Evolutionary conservation across 2,888 invertebrate genomes (phyloP).

Genomic region (Pandemis corylana): DNA sequence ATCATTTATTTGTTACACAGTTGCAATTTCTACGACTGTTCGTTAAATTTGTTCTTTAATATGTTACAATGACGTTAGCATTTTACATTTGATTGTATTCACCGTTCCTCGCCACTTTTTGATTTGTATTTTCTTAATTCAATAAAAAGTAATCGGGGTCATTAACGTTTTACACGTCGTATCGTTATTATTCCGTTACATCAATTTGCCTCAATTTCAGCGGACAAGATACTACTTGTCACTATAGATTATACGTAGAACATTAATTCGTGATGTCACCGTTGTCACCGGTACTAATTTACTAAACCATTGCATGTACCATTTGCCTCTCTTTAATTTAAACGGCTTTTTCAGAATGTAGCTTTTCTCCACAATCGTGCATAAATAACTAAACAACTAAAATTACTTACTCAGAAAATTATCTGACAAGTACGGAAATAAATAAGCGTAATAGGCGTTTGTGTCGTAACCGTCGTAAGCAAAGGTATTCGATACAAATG

Average conservation of each 20-base stretch:
- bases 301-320: background rate
- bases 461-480: constrained; percentile 54
- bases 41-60: constrained; percentile 51
- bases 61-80: constrained; percentile 54
- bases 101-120: constrained; percentile 26
- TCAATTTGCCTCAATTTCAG: background rate
- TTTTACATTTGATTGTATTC: constrained; percentile 46
- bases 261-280: background rate
- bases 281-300: background rate
- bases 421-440: constrained; percentile 45
- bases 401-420: constrained; percentile 36
- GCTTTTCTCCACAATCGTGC: background rate
- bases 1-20: constrained; percentile 34
- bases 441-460: constrained; percentile 50
- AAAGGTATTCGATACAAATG: constrained; percentile 56
- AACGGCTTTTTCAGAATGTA: background rate
- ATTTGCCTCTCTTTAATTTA: background rate
- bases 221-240: background rate
- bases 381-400: constrained; percentile 11
- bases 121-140: constrained; percentile 26
- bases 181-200: background rate
- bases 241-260: background rate
- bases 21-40: constrained; percentile 44
- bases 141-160: constrained; percentile 27
- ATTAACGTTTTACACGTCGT: background rate